A percentile compares a stretch with the other conserved stretches of the same genome.
These are phyloP conservation scores for Macrobrachium rosenbergii DNA, from an alignment of 1,140 invertebrate species.

Conservation along the genomic window DNA sequence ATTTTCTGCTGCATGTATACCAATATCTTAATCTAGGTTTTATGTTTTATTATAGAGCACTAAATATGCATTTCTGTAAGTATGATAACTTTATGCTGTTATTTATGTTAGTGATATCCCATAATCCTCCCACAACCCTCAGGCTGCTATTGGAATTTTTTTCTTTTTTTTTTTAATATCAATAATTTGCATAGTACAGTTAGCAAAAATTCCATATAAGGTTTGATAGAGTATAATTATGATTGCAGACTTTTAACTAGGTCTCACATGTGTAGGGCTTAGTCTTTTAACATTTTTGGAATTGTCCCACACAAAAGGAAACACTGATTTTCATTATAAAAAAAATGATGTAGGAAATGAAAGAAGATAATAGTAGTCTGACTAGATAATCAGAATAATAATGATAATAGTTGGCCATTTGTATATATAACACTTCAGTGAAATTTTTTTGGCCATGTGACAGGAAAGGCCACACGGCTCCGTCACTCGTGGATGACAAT, in stretches of 20 bases:
- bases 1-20: slow-evolving; percentile 59
- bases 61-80: slow-evolving; percentile 61
- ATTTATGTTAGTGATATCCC: slow-evolving; percentile 62
- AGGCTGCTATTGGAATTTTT: slow-evolving; percentile 55
- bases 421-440: slow-evolving; percentile 53
- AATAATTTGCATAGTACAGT: slow-evolving; percentile 19
- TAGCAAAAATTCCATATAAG: slow-evolving; percentile 7
- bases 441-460: neutral
- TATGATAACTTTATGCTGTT: slow-evolving; percentile 57
- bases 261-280: no score
- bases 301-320: no score
- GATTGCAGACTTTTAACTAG: no score
- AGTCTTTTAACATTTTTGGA: no score
- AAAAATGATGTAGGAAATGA: slow-evolving; percentile 36
- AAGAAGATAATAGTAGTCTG: slow-evolving; percentile 11
- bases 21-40: slow-evolving; percentile 52
- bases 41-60: slow-evolving; percentile 55
- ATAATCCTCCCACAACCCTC: slow-evolving; percentile 51
- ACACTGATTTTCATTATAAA: slow-evolving; percentile 2
- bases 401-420: slow-evolving; percentile 47
- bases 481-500: slow-evolving; percentile 14
- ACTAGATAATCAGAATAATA: neutral
- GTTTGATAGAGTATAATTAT: neutral
- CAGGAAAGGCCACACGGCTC: slow-evolving; percentile 19
- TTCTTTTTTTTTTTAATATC: slow-evolving; percentile 29